phyloP scores from a whole-genome alignment of 30 jellyfish, hydroid and myxozoan genomes.

The Haliclystus octoradiatus region DNA sequence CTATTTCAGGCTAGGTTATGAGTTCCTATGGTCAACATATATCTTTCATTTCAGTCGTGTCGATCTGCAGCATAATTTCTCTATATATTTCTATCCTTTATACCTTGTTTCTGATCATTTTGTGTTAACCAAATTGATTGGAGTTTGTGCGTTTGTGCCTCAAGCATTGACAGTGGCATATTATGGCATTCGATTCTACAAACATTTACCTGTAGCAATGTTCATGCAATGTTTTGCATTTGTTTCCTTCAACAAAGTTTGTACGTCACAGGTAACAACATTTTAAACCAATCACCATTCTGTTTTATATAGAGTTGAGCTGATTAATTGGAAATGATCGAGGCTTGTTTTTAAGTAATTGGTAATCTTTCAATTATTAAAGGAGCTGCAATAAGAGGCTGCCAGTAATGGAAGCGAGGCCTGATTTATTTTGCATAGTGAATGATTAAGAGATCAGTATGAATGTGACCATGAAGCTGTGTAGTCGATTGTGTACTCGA shows the following conservation, averaged over 20 bases:
- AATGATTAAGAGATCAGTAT: too few species aligned
- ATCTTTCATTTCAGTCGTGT: slow-evolving; percentile 60
- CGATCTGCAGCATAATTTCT: slow-evolving; percentile 81
- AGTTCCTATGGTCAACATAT: slow-evolving; percentile 57
- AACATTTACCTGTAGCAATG: slow-evolving; percentile 49
- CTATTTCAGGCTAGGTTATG: slow-evolving; percentile 63
- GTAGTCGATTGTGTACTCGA: too few species aligned
- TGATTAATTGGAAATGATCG: too few species aligned
- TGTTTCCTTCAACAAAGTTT: slow-evolving; percentile 92
- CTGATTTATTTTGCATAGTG: too few species aligned
- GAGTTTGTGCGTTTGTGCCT: slow-evolving; percentile 70
- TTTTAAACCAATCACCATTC: too few species aligned
- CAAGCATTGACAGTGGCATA: slow-evolving; percentile 44
- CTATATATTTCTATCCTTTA: slow-evolving; percentile 70
- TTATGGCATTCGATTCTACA: slow-evolving; percentile 45
- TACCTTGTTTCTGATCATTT: slow-evolving; percentile 16
- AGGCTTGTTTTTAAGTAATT: too few species aligned
- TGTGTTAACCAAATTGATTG: slow-evolving; percentile 23
- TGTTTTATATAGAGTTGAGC: too few species aligned
- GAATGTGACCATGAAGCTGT: too few species aligned
- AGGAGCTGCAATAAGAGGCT: too few species aligned
- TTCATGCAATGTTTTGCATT: slow-evolving; percentile 90
- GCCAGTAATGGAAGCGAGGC: too few species aligned
- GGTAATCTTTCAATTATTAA: too few species aligned
- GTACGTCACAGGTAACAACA: slow-evolving; percentile 98